Evolutionary conservation across 2,888 invertebrate genomes (phyloP), one percentile per base, ranked within the genome.

Genomic region (Tethea ocularis): DNA sequence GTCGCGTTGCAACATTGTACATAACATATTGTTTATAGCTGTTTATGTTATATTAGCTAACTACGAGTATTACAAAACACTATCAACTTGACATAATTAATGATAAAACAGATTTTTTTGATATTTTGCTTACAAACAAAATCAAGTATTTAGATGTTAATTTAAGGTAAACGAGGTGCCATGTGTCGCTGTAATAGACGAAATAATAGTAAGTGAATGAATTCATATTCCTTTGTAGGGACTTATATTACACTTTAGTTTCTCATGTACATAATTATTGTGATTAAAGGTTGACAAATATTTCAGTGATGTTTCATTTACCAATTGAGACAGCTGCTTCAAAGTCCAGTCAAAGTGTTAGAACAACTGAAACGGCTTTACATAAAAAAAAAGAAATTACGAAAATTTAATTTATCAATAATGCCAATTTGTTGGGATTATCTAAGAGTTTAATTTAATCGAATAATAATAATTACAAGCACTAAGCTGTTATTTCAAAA

Each of bases 101-200:
- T n/a, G 17, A 17, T 41, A 17, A 7, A 41, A 6, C 41, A 41
- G 41, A 41, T 46, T 46, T 46, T 38, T 46, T 10, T 10, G 10
- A 20, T 46, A 46, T 20, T 46, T 46, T n/a, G 20, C 17, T 46
- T 46, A 20, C 17, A 20, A 10, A 7, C 4, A 46, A 46, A 46
- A 17, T 46, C 20, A 7, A 10, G 0, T 46, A 20, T 20, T 46
- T n/a, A 17, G 17, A 20, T 17, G 11, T 36, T 54, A 53, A 20
- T 53, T 20, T 33, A 54, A 22, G 54, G 13, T 33, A 68, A 61
- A 67, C 62, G 63, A 68, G 69, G 80, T 80, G 80, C 79, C 79
- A 80, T 80, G 66, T 69, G 62, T 72, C 69, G 61, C 62, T 70
- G 58, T 74, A 61, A 58, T 33, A 33, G 13, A 33, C 13, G 33